Base-by-base conservation (phyloP, 2,888 invertebrate species). In the Malthinus flaveolus region DNA sequence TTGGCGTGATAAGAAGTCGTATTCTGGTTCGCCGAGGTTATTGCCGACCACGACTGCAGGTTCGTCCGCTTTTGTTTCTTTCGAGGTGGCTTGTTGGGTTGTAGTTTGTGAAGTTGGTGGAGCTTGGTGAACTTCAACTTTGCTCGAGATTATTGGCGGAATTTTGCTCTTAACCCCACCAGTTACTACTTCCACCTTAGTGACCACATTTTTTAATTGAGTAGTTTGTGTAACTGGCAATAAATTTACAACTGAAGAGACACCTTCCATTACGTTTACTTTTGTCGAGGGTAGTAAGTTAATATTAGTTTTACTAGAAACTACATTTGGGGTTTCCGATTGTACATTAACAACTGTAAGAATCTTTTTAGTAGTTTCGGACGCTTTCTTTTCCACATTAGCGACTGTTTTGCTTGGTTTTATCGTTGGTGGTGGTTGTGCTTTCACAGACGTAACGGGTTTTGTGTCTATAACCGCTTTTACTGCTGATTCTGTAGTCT, bases 1-100 rank as follows among this genome's bases (percentile, higher is more conserved):
- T 71, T 93, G 92, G 35, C 91, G 84, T 6, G 92, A 92, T 3
- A 93, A 82, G 71, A 91, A 90, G 74, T 93, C 92, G 72, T 92
- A 93, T 78, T 92, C 92, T 0, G 91, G 90, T 63, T 90, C 89
- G 13, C 87, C 89, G 35, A 90, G 83, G 70, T 90, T 88, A 71
- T 91, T 91, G 58, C 89, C 88, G 23, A 23, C 23, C 9, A 77
- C 65, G 32, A 84, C 76, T 39, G 85, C 82, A 10, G 86, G 85
- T 59, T 87, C 85, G 66, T 85, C 84, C 48, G 84, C 83, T 1
- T 69, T 71, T 54, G 72, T 67, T 48, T 73, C 81, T 13, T 85
- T 77, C 76, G 87, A 83, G 36, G 85, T 84, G 31, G 84, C n/a
- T n/a, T n/a, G 84, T 37, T 85, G 68, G 66, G 84, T 80, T 8